Evolutionary conservation across 64 coral and sea anemone genomes (phyloP).

Genomic region (Porites australiensis): DNA sequence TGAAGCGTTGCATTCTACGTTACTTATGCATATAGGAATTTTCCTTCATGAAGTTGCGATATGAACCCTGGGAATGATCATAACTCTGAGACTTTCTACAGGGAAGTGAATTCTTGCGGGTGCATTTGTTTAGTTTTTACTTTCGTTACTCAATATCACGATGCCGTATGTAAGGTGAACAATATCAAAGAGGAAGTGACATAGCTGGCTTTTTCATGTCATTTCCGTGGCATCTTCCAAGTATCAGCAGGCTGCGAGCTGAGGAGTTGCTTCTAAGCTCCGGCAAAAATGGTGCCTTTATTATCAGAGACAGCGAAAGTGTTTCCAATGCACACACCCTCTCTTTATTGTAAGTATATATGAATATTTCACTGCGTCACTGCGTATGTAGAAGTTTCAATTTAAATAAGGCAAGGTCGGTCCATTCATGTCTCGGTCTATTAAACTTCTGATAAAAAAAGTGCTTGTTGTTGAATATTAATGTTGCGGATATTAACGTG

Average conservation of each 20-base stretch:
- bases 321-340: slow-evolving; percentile 68
- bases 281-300: slow-evolving; percentile 72
- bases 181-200: slow-evolving; percentile 15
- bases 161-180: not conserved
- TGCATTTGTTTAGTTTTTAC: too few relatives aligned
- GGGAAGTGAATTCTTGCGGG: too few relatives aligned
- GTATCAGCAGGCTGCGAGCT: slow-evolving; percentile 70
- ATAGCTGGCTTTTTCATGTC: slow-evolving; percentile 54
- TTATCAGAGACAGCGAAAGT: slow-evolving; percentile 86
- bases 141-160: not conserved
- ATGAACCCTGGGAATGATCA: not conserved
- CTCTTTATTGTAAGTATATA: slow-evolving; percentile 74
- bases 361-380: too few relatives aligned
- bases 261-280: slow-evolving; percentile 67
- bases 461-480: too few relatives aligned
- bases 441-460: too few relatives aligned
- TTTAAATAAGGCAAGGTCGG: too few relatives aligned
- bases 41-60: not conserved
- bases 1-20: accelerated
- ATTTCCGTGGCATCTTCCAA: slow-evolving; percentile 63
- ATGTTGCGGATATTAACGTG: too few relatives aligned
- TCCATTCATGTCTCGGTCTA: too few relatives aligned
- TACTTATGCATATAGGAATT: not conserved
- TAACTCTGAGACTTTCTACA: too few relatives aligned
- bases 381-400: too few relatives aligned